Conservation (phyloP, 37 sponge, comb jelly and placozoan species). For the Hormiphora californensis region DNA sequence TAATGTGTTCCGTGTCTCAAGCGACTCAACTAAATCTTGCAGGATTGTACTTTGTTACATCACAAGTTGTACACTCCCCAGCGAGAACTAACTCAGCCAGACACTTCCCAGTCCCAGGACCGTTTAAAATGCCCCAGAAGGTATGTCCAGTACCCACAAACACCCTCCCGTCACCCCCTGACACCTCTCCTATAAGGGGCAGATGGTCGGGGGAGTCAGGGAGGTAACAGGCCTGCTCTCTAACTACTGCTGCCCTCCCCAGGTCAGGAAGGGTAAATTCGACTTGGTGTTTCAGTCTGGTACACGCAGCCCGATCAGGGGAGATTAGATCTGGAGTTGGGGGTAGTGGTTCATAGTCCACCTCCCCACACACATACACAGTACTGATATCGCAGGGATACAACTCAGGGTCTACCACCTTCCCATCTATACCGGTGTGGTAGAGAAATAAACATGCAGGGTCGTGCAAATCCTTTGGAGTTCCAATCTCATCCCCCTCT, state of each 20-base stretch:
- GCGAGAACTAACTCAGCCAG: not conserved
- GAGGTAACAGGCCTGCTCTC: not conserved
- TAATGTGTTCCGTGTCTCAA: not conserved
- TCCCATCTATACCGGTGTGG: not conserved
- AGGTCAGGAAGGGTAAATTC: not conserved
- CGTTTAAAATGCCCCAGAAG: not conserved
- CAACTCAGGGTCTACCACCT: not conserved
- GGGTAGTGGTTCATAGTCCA: not conserved
- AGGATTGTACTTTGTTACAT: not conserved
- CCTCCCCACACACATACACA: slow-evolving; percentile 6
- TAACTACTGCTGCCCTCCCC: not conserved
- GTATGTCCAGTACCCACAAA: not conserved
- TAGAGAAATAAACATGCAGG: not conserved
- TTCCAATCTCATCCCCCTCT: not conserved
- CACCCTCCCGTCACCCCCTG: not conserved
- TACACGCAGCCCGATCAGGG: not conserved
- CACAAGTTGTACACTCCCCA: not conserved
- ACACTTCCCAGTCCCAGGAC: slow-evolving; percentile 15
- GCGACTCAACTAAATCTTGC: not conserved
- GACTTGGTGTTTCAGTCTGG: not conserved
- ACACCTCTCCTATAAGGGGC: not conserved
- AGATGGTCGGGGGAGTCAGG: not conserved
- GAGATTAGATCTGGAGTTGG: not conserved
- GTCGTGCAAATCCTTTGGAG: no score
- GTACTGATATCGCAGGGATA: not conserved